These are phyloP conservation scores for Ochropleura leucogaster DNA, from an alignment of 2,888 invertebrate genomes.

Conservation along the genomic window DNA sequence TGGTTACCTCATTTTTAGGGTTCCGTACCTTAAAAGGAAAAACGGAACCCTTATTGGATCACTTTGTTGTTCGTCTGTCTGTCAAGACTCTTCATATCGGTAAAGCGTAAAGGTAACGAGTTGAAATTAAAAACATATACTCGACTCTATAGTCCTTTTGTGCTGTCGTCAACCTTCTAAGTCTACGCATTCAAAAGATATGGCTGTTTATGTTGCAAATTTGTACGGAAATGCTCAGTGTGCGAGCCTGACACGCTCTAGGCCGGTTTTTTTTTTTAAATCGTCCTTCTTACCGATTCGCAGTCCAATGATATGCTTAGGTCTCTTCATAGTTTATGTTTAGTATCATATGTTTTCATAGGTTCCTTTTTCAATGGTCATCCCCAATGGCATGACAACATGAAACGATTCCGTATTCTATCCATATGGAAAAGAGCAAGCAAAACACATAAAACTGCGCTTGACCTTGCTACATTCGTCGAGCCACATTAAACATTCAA, in stretches of 20 bases:
- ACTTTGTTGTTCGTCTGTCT: too few species aligned
- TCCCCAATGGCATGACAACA: neutral
- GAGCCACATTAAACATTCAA: constrained; percentile 50
- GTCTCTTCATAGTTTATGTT: neutral
- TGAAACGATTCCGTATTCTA: neutral
- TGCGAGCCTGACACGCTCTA: too few species aligned
- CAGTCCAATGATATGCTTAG: neutral
- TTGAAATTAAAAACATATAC: too few species aligned
- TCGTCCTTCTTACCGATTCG: neutral
- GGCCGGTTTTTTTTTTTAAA: neutral
- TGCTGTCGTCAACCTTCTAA: too few species aligned
- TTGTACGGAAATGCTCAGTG: too few species aligned
- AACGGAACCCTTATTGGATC: too few species aligned
- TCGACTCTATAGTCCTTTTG: too few species aligned
- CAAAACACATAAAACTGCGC: constrained; percentile 22
- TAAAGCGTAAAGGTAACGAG: too few species aligned
- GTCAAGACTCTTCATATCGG: too few species aligned
- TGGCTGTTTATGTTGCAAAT: too few species aligned
- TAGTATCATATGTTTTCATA: neutral
- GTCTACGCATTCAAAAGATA: too few species aligned
- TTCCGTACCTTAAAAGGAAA: too few species aligned
- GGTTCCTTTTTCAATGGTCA: neutral
- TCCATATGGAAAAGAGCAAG: neutral
- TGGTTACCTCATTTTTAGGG: neutral
- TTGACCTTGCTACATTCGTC: constrained; percentile 45